A percentile compares a stretch with the other conserved stretches of the same genome.
Evolutionary conservation across 2,797 vertebrate genomes (phyloP).

Genomic region (Liparis tanakae): DNA sequence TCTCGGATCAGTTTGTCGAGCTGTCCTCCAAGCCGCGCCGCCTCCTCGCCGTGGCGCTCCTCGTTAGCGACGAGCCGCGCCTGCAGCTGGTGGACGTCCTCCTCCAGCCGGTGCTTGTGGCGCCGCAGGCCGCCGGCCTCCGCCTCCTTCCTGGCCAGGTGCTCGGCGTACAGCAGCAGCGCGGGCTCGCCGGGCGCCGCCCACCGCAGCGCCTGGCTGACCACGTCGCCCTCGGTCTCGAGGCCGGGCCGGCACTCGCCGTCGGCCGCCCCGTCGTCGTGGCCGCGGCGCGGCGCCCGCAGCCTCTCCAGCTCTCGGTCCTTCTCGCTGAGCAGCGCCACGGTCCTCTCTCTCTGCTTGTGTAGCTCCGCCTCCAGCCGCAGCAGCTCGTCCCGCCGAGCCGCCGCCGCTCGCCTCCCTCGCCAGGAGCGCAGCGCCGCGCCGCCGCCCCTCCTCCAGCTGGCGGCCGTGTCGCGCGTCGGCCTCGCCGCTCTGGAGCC

Average conservation of each 20-base stretch:
- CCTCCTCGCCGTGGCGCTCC: constrained; percentile 86
- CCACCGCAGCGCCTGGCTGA: constrained; percentile 71
- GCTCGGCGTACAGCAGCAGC: constrained; percentile 91
- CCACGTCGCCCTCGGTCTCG: constrained; percentile 65
- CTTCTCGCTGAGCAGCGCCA: constrained; percentile 92
- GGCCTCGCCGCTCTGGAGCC: constrained; percentile 84
- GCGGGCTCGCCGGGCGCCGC: constrained; percentile 83
- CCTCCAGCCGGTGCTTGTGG: constrained; percentile 87
- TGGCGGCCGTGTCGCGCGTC: constrained; percentile 78
- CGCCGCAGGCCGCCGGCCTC: constrained; percentile 85
- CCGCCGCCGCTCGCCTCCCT: constrained; percentile 72
- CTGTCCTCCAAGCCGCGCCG: constrained; percentile 65
- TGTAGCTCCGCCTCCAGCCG: constrained; percentile 91
- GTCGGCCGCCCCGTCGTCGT: constrained; percentile 17
- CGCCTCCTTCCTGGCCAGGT: constrained; percentile 92
- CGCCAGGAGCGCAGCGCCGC: no score
- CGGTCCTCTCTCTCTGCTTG: constrained; percentile 91
- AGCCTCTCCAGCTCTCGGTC: constrained; percentile 91
- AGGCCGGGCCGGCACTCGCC: constrained; percentile 28
- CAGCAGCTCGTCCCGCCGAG: constrained; percentile 85
- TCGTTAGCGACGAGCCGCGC: constrained; percentile 81
- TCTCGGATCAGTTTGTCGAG: constrained; percentile 88
- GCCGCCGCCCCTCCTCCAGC: constrained; percentile 81
- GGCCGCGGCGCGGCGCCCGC: constrained; percentile 58
- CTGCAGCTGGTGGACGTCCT: constrained; percentile 86